A percentile compares a stretch with the other conserved stretches of the same genome.
Conservation (phyloP, 1,140 invertebrate species). For the Anoplophora glabripennis region DNA sequence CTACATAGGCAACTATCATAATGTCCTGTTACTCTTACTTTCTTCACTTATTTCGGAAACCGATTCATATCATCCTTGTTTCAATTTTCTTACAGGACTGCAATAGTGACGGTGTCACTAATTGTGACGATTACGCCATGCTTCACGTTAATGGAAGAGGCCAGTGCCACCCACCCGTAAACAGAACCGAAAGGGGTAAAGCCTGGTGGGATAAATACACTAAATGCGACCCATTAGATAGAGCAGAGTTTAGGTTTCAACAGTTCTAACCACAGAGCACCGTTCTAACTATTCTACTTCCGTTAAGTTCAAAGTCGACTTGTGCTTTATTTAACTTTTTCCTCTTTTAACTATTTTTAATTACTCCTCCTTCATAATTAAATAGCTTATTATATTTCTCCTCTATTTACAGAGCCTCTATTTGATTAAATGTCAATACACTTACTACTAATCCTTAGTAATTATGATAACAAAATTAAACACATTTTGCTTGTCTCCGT, state of each 20-base stretch:
- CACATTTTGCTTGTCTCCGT: too few species aligned
- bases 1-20: too few species aligned
- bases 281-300: background rate
- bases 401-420: background rate
- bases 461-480: background rate
- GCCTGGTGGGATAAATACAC: conserved; percentile 29
- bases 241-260: background rate
- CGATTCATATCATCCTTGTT: too few species aligned
- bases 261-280: too few species aligned
- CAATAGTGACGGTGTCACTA: conserved; percentile 57
- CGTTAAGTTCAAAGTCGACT: background rate
- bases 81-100: conserved; percentile 53
- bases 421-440: background rate
- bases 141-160: conserved; percentile 60
- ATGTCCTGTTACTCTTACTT: too few species aligned
- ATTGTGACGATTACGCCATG: conserved; percentile 63
- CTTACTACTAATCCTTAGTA: background rate
- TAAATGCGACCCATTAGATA: conserved; percentile 21
- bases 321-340: too few species aligned
- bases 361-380: background rate
- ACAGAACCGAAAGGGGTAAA: conserved; percentile 31
- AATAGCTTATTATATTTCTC: background rate
- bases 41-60: too few species aligned
- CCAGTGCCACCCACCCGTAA: conserved; percentile 47
- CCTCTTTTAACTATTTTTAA: background rate